Percentiles rank a stretch among this genome's conserved stretches.
These are phyloP conservation scores for Danaus chrysippus DNA, from an alignment of 2,888 invertebrate species.

Conservation along the genomic window DNA sequence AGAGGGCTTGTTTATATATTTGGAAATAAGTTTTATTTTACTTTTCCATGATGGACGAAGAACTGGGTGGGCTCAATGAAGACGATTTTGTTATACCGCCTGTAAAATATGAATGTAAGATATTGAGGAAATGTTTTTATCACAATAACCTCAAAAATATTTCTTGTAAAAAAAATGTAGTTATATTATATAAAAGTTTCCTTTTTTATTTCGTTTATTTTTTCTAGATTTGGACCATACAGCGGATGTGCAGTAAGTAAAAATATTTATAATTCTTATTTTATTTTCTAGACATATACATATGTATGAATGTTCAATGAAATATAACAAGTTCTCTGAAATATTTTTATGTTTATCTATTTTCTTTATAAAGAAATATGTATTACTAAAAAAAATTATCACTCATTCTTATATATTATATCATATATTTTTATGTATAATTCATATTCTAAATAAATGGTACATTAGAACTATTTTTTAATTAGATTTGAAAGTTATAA, in stretches of 20 bases:
- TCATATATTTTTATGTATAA: too few species aligned
- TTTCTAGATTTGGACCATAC: conserved; percentile 95
- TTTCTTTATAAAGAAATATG: too few species aligned
- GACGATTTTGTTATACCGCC: conserved; percentile 82
- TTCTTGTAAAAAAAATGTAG: background rate
- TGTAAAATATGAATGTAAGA: conserved; percentile 91
- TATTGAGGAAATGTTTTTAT: background rate
- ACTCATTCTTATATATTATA: too few species aligned
- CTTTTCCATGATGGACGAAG: conserved; percentile 57
- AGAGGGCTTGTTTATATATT: too few species aligned
- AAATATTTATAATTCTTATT: background rate
- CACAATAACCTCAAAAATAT: conserved; percentile 3
- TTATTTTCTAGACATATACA: background rate
- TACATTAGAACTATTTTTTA: too few species aligned
- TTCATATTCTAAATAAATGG: too few species aligned
- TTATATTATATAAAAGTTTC: background rate
- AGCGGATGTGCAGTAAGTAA: conserved; percentile 98
- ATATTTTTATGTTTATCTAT: too few species aligned
- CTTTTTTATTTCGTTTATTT: conserved; percentile 18
- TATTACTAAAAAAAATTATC: too few species aligned
- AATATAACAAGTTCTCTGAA: background rate
- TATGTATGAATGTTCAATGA: too few species aligned
- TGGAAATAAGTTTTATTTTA: background rate
- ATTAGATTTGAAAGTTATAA: too few species aligned
- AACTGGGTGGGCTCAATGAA: conserved; percentile 72